Conservation (phyloP, 2,113 vertebrate species). For the Lathamus discolor region DNA sequence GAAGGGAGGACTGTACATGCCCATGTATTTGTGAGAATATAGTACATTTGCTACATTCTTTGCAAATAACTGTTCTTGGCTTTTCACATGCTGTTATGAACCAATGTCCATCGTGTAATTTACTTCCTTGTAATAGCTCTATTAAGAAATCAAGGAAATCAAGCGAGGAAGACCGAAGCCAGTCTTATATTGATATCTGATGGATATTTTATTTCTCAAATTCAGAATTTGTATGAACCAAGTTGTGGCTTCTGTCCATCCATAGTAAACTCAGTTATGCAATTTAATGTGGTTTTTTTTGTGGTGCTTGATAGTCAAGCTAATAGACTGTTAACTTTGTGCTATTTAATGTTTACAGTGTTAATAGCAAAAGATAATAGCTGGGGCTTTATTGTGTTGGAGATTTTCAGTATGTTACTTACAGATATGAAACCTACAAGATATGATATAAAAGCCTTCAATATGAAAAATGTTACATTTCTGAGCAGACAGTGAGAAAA, state of each 20-base stretch:
- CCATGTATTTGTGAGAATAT: not conserved
- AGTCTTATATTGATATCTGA: not conserved
- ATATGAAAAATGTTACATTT: constrained; percentile 67
- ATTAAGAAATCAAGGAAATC: not conserved
- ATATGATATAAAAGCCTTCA: constrained; percentile 67
- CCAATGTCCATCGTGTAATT: not conserved
- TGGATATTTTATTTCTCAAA: not conserved
- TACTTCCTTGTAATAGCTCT: not conserved
- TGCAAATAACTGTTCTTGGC: not conserved
- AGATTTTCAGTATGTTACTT: constrained; percentile 47
- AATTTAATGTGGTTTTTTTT: not conserved
- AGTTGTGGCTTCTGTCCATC: not conserved
- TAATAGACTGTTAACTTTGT: not conserved
- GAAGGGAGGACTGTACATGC: not conserved
- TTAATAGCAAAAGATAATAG: not conserved
- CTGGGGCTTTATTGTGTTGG: not conserved
- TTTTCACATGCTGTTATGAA: not conserved
- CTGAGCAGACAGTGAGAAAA: constrained; percentile 70
- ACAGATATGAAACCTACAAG: constrained; percentile 44
- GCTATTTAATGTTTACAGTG: not conserved
- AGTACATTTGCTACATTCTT: not conserved
- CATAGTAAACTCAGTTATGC: not conserved
- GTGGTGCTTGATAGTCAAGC: not conserved
- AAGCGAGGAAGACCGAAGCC: not conserved
- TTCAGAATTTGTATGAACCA: not conserved